These are phyloP conservation scores for Cepaea nemoralis DNA, from an alignment of 1,140 invertebrate species.

Conservation along the genomic window DNA sequence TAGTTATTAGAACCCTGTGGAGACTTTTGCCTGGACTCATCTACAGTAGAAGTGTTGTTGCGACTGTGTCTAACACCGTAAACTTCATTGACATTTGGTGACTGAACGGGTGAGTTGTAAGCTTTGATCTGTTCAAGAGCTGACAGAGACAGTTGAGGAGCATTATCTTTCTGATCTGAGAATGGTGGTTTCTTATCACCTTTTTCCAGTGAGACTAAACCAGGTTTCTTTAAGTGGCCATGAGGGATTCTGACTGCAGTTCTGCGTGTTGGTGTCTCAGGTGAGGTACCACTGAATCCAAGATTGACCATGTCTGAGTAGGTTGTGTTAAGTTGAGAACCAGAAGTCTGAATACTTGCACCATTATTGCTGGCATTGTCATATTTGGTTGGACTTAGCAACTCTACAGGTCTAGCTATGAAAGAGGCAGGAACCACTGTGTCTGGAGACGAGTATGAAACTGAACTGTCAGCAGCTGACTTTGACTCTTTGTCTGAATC, in stretches of 20 bases:
- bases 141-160: not conserved
- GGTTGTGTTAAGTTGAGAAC: not conserved
- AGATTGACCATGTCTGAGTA: not conserved
- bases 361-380: not conserved
- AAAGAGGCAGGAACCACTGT: slow-evolving; percentile 26
- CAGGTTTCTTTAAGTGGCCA: not conserved
- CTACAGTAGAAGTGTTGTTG: not conserved
- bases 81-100: not conserved
- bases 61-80: not conserved
- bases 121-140: slow-evolving; percentile 27
- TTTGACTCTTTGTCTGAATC: slow-evolving; percentile 10
- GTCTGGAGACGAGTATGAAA: slow-evolving; percentile 33
- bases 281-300: not conserved
- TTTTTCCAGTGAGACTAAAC: not conserved
- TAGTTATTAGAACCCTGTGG: not conserved
- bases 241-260: slow-evolving; percentile 19
- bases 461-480: slow-evolving; percentile 21
- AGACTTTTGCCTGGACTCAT: not conserved
- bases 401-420: not conserved
- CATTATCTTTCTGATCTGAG: not conserved
- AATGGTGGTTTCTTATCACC: not conserved
- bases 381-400: slow-evolving; percentile 1
- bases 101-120: slow-evolving; percentile 14
- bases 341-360: not conserved
- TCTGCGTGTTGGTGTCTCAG: slow-evolving; percentile 13